Evolutionary conservation across 2,888 invertebrate species (phyloP).

Genomic region (Epistrophella euchroma): DNA sequence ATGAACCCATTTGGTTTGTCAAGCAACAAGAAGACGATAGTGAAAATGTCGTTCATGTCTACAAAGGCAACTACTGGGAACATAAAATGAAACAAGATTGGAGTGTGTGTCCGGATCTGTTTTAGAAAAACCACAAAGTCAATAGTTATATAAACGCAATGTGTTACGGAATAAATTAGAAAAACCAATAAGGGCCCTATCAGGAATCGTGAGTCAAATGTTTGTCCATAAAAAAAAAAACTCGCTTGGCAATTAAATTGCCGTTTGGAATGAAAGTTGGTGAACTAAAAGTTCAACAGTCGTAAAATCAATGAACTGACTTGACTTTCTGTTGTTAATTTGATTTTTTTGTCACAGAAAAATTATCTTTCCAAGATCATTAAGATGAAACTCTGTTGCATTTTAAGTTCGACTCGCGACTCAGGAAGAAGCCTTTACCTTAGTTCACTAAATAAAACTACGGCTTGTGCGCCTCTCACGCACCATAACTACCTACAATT

Average conservation of each 20-base stretch:
- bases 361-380: neutral
- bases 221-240: constrained; percentile 11
- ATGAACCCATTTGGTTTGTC: constrained; percentile 95
- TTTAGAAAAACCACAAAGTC: constrained; percentile 77
- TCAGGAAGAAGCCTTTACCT: constrained; percentile 32
- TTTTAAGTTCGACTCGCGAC: constrained; percentile 7
- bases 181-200: constrained; percentile 5
- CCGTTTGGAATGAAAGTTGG: constrained; percentile 4
- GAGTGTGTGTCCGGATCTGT: constrained; percentile 95
- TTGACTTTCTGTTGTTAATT: constrained; percentile 4
- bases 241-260: constrained; percentile 30
- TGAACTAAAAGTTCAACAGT: constrained; percentile 29
- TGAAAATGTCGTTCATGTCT: constrained; percentile 90
- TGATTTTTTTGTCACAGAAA: constrained; percentile 1
- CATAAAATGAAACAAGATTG: constrained; percentile 95
- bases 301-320: neutral
- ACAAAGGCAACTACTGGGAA: constrained; percentile 96
- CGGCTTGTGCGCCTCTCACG: constrained; percentile 51
- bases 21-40: constrained; percentile 90
- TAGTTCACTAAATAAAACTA: constrained; percentile 40
- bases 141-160: constrained; percentile 39
- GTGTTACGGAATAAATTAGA: constrained; percentile 37
- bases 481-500: constrained; percentile 41
- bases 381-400: neutral
- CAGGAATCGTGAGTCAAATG: constrained; percentile 19